A percentile compares a stretch with the other conserved stretches of the same genome.
phyloP scores from a whole-genome alignment of 2,888 invertebrate species.

The Spisula subtruncata region DNA sequence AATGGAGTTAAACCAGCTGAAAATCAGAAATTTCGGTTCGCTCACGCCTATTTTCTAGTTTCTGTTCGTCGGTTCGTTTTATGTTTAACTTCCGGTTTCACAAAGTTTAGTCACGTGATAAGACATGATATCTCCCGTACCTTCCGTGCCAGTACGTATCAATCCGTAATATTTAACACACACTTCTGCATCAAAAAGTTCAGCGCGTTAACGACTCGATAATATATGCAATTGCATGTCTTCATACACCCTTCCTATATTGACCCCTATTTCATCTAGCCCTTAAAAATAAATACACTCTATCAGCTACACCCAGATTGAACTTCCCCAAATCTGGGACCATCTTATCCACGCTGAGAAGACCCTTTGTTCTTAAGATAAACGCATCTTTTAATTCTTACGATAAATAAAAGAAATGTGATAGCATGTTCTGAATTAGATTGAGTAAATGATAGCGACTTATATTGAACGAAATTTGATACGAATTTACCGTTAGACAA shows the following conservation, averaged over 20 bases:
- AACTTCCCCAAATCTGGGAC: neutral
- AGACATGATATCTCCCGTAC: neutral
- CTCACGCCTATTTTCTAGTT: too few species aligned
- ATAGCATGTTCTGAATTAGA: neutral
- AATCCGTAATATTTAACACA: neutral
- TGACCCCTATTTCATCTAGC: neutral
- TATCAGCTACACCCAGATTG: neutral
- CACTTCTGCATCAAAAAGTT: neutral
- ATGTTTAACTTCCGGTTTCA: too few species aligned
- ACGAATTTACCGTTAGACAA: neutral
- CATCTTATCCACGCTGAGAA: neutral
- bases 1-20: too few species aligned
- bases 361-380: neutral
- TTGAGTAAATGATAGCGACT: conserved; percentile 4
- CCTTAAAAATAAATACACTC: neutral
- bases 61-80: too few species aligned
- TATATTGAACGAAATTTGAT: conserved; percentile 16
- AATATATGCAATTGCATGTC: neutral
- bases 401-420: neutral
- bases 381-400: neutral
- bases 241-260: neutral
- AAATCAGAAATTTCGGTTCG: too few species aligned
- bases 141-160: neutral
- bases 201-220: neutral
- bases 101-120: neutral